A percentile compares a stretch with the other conserved stretches of the same genome.
Conservation (phyloP, 2,888 invertebrate species). For the Limenitis camilla region DNA sequence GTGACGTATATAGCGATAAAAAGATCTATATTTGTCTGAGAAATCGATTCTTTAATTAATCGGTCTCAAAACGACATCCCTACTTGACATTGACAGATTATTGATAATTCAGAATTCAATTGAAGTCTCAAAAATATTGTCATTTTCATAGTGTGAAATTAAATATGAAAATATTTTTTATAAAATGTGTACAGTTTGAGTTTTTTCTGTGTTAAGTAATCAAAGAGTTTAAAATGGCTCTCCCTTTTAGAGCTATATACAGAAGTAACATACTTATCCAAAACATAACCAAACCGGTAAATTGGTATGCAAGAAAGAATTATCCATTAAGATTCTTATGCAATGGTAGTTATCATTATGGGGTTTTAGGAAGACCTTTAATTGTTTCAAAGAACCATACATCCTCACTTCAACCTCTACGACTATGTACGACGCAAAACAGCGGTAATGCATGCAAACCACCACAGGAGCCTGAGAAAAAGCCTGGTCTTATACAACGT, state of each 20-base stretch:
- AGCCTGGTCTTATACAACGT: slow-evolving; percentile 81
- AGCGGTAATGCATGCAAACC: slow-evolving; percentile 26
- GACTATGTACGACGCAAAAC: slow-evolving; percentile 37
- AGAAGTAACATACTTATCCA: slow-evolving; percentile 43
- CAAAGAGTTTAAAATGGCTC: slow-evolving; percentile 40
- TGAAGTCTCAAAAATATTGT: not conserved
- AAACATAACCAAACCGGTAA: slow-evolving; percentile 51
- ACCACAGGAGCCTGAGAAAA: slow-evolving; percentile 37
- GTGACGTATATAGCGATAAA: too few species aligned
- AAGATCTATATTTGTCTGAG: too few species aligned
- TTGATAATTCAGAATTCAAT: too few species aligned
- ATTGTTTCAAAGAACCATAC: slow-evolving; percentile 31
- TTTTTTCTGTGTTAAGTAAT: not conserved
- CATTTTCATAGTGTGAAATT: not conserved
- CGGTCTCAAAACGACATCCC: too few species aligned
- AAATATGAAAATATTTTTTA: slow-evolving; percentile 6
- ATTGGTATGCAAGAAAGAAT: slow-evolving; percentile 42
- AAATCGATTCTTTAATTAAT: too few species aligned
- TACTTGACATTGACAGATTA: too few species aligned
- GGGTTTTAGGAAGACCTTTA: slow-evolving; percentile 27
- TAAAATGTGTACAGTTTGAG: slow-evolving; percentile 14
- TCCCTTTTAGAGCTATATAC: slow-evolving; percentile 45
- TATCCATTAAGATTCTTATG: slow-evolving; percentile 41
- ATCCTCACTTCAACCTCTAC: slow-evolving; percentile 27
- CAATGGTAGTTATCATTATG: slow-evolving; percentile 41